Evolutionary conservation across 2,888 invertebrate species (phyloP), one percentile per base, ranked within the genome.

Genomic region (Diaphora mendica): DNA sequence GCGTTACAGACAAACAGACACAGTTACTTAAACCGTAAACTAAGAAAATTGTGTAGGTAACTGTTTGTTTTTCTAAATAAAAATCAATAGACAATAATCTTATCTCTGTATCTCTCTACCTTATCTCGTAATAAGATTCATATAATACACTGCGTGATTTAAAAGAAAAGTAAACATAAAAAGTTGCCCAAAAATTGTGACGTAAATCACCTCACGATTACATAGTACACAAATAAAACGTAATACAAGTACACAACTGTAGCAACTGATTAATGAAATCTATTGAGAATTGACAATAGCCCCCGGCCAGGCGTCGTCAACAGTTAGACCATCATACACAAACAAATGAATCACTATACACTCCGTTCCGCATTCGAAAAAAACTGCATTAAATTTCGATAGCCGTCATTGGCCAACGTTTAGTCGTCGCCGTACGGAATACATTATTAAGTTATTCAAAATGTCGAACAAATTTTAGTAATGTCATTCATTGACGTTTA

Each of bases 221-320:
- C 80, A 82, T 72, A 62, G 72, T 72, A 51, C 75, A 74, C 74
- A 74, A 72, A 80, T 77, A 64, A 64, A 79, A 79, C 75, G 79
- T 74, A 78, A 79, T 82, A 78, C 20, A 48, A 48, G 48, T 48
- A 44, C 15, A 44, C 81, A 80, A 87, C 85, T 82, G 82, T 81
- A 78, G 71, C 85, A 83, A 85, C 77, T 78, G 74, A 77, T 79
- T 86, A 86, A 88, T 87, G 83, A 87, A 88, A 84, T 84, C 86
- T 87, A 89, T 89, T 88, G 82, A 83, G 72, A 85, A 71, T 77
- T 82, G 78, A 88, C 88, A 88, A 86, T 87, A 74, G 83, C 71
- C 82, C n/a, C 78, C 71, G 70, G 75, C 26, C 85, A 85, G 83
- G 76, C 74, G 84, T 78, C 66, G 69, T n/a, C 79, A 88, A 87